phyloP scores from a whole-genome alignment of 1,140 invertebrate species.

The Rhyzopertha dominica region DNA sequence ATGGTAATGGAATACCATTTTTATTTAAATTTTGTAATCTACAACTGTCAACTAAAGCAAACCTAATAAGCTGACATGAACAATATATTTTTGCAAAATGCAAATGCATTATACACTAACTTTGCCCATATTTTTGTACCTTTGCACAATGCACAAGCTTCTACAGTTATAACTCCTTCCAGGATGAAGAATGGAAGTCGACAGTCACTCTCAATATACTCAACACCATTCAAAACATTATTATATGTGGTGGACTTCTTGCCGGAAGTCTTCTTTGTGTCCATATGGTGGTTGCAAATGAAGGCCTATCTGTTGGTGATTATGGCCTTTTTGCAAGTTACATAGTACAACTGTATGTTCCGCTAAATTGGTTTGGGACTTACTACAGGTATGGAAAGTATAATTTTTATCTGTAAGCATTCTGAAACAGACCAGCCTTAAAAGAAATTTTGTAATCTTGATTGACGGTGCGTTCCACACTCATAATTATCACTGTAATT shows the following conservation, averaged over 20 bases:
- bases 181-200: conserved; percentile 84
- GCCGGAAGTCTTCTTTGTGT: conserved; percentile 85
- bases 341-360: conserved; percentile 93
- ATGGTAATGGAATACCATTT: too few relatives aligned
- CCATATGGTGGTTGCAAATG: conserved; percentile 64
- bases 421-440: neutral
- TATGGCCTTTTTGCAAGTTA: conserved; percentile 94
- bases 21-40: too few relatives aligned
- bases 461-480: too few relatives aligned
- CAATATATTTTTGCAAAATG: too few relatives aligned
- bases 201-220: conserved; percentile 81
- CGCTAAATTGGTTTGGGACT: conserved; percentile 97
- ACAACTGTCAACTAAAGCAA: too few relatives aligned
- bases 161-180: too few relatives aligned
- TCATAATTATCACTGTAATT: neutral
- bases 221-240: conserved; percentile 84
- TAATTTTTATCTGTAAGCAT: conserved; percentile 10
- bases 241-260: conserved; percentile 81
- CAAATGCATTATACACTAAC: too few relatives aligned
- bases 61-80: too few relatives aligned
- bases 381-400: conserved; percentile 74
- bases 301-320: conserved; percentile 81
- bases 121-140: too few relatives aligned
- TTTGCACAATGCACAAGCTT: too few relatives aligned
- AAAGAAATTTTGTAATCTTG: neutral